Evolutionary conservation across 2,888 invertebrate species (phyloP).

Genomic region (Microctonus aethiopoides): DNA sequence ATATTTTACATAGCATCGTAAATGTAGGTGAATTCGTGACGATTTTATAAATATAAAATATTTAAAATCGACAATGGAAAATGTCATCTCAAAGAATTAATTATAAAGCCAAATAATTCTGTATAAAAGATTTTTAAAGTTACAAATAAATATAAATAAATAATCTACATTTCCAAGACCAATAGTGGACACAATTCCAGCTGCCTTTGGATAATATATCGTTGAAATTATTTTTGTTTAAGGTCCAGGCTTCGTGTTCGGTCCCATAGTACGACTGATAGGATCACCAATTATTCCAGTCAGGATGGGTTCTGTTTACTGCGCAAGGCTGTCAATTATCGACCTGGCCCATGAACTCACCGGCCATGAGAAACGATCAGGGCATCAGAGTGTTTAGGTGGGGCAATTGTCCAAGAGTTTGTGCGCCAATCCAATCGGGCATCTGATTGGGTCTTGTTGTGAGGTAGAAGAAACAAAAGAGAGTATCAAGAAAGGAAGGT

Average conservation of each 20-base stretch:
- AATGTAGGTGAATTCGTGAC: no score
- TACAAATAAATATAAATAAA: no score
- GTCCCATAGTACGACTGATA: neutral
- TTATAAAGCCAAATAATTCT: no score
- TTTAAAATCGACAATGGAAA: no score
- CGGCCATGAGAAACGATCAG: neutral
- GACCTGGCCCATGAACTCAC: neutral
- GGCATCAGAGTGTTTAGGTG: neutral
- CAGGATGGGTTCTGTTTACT: conserved; percentile 7
- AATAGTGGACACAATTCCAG: neutral
- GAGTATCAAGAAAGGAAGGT: neutral
- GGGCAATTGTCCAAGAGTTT: neutral
- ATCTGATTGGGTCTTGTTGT: neutral
- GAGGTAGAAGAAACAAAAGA: neutral
- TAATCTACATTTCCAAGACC: neutral
- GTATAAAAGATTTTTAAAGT: no score
- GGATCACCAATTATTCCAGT: conserved; percentile 7
- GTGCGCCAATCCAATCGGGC: neutral
- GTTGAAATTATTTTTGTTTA: neutral
- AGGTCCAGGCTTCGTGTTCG: neutral
- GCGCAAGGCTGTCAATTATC: neutral
- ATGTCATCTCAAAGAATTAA: no score
- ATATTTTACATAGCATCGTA: no score
- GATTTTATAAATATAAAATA: no score
- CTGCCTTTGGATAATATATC: neutral